Evolutionary conservation across 2,888 invertebrate genomes (phyloP).

Genomic region (Seira sanloemensis): DNA sequence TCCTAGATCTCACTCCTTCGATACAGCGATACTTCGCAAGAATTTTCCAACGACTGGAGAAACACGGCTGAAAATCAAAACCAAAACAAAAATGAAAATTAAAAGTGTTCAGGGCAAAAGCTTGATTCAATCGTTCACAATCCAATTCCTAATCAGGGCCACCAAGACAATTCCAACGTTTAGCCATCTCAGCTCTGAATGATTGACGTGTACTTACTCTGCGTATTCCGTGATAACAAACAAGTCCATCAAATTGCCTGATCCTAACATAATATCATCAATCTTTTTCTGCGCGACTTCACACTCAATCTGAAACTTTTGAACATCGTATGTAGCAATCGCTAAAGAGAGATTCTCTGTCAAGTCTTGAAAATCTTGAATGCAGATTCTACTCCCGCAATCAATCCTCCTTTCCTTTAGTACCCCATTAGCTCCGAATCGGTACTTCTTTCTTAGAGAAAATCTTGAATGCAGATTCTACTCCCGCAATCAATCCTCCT

Average conservation of each 20-base stretch:
- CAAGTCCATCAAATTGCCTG: constrained; percentile 51
- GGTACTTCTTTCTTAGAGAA: constrained; percentile 45
- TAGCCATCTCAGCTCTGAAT: too few relatives aligned
- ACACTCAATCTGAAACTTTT: constrained; percentile 47
- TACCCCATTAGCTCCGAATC: constrained; percentile 32
- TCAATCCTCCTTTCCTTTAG: constrained; percentile 24
- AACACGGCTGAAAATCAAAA: too few relatives aligned
- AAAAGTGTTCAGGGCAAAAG: too few relatives aligned
- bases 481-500: constrained; percentile 41
- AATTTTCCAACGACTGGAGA: too few relatives aligned
- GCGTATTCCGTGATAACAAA: constrained; percentile 44
- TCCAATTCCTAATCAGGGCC: too few relatives aligned
- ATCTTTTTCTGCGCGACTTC: constrained; percentile 27
- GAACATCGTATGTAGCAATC: constrained; percentile 41
- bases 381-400: constrained; percentile 39
- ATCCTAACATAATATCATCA: constrained; percentile 41
- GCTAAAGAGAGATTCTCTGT: constrained; percentile 38
- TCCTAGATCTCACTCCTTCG: too few relatives aligned
- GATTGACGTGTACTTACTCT: background rate
- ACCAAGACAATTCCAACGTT: too few relatives aligned
- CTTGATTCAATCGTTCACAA: too few relatives aligned
- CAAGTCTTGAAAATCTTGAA: constrained; percentile 58
- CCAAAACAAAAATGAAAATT: too few relatives aligned
- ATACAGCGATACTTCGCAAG: too few relatives aligned
- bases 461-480: constrained; percentile 49